These are phyloP conservation scores for Eristalis intricaria DNA, from an alignment of 2,888 invertebrate genomes.

Conservation along the genomic window DNA sequence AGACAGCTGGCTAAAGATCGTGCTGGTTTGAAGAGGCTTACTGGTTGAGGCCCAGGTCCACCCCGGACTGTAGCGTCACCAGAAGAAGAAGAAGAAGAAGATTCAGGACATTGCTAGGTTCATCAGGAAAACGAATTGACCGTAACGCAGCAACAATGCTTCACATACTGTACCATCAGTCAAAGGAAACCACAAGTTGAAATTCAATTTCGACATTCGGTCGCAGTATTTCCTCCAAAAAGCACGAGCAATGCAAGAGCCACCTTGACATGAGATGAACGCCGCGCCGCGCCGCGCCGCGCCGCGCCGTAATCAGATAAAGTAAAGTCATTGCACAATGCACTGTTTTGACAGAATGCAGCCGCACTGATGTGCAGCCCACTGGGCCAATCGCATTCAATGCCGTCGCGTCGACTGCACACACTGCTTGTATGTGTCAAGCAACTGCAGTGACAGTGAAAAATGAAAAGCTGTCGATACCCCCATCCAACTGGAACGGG, in stretches of 20 bases:
- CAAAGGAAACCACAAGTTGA: too few relatives aligned
- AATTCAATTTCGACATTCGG: not conserved
- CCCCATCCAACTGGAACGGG: not conserved
- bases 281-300: too few relatives aligned
- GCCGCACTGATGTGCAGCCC: not conserved
- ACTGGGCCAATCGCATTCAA: not conserved
- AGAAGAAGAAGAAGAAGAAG: too few relatives aligned
- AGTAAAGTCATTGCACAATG: constrained; percentile 14
- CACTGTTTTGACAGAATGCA: not conserved
- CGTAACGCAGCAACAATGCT: too few relatives aligned
- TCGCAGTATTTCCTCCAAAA: not conserved
- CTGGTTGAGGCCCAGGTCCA: too few relatives aligned
- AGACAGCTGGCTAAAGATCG: too few relatives aligned
- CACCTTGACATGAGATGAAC: constrained; percentile 21
- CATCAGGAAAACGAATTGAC: too few relatives aligned
- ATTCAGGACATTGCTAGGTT: too few relatives aligned
- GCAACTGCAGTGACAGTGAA: constrained; percentile 19
- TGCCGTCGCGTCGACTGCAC: not conserved
- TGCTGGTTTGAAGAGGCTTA: too few relatives aligned
- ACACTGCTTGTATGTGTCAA: constrained; percentile 1
- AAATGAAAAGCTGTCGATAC: constrained; percentile 14
- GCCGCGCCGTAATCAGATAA: constrained; percentile 24
- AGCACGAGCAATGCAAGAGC: not conserved
- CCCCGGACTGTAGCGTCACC: too few relatives aligned
- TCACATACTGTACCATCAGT: too few relatives aligned